Conservation (phyloP, 2,113 vertebrate species). For the Hippoglossus stenolepis region DNA sequence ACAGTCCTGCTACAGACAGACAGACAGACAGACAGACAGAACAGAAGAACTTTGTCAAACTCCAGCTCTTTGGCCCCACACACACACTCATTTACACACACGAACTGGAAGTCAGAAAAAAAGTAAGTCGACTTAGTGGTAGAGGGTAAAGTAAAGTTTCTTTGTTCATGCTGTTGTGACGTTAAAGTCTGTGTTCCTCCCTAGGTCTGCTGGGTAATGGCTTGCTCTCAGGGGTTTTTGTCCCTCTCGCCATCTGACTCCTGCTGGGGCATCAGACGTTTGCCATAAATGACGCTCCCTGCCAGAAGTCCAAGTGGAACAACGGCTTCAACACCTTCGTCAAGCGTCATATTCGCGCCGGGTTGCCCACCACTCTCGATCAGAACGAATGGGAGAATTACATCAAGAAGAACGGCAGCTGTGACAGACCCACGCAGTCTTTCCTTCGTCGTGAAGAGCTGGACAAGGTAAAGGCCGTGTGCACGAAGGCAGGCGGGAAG, state of each 20-base stretch:
- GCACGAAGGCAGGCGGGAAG: constrained; percentile 69
- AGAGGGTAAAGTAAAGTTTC: background rate
- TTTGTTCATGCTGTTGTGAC: background rate
- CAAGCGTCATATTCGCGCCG: too few relatives aligned
- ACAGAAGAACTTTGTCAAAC: too few relatives aligned
- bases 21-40: too few relatives aligned
- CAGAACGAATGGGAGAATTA: constrained; percentile 68
- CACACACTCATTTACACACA: too few relatives aligned
- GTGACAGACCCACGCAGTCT: constrained; percentile 81
- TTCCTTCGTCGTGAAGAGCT: constrained; percentile 73
- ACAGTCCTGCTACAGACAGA: too few relatives aligned
- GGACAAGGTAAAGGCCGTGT: constrained; percentile 73
- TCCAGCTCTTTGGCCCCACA: too few relatives aligned
- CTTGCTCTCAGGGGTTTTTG: constrained; percentile 12
- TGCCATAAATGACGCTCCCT: constrained; percentile 69
- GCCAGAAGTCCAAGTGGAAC: constrained; percentile 71
- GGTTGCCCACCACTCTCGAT: constrained; percentile 42
- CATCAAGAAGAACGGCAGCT: constrained; percentile 62
- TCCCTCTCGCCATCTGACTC: constrained; percentile 50
- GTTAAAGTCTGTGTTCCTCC: background rate
- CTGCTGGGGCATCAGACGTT: constrained; percentile 21
- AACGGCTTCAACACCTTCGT: constrained; percentile 63
- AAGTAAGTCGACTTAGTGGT: too few relatives aligned
- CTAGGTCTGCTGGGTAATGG: constrained; percentile 61
- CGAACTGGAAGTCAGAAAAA: too few relatives aligned